Evolutionary conservation across 2,797 vertebrate genomes (phyloP).

Genomic region (Ctenopoma kingsleyae): DNA sequence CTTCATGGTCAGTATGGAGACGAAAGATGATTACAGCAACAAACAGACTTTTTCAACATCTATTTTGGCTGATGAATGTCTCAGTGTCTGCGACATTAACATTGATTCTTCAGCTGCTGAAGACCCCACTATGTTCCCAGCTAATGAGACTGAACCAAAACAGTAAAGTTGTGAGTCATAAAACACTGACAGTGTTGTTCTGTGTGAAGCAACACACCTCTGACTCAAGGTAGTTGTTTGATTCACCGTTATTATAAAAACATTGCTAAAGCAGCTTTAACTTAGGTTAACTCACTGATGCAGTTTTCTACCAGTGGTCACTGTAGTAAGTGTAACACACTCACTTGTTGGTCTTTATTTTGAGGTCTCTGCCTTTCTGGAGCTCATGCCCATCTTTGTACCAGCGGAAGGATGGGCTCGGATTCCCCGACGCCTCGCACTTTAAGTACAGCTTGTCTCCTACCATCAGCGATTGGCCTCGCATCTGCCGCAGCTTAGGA

Average conservation of each 20-base stretch:
- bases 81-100: too few relatives aligned
- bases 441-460: constrained; percentile 94
- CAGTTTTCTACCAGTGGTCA: too few relatives aligned
- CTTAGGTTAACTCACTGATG: background rate
- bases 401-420: constrained; percentile 95
- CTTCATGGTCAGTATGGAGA: background rate
- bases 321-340: constrained; percentile 59
- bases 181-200: too few relatives aligned
- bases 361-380: constrained; percentile 94
- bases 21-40: too few relatives aligned
- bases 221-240: too few relatives aligned
- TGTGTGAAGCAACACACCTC: background rate
- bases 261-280: background rate
- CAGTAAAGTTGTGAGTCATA: too few relatives aligned
- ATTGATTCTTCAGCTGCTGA: too few relatives aligned
- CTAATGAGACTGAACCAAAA: background rate
- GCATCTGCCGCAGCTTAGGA: constrained; percentile 93
- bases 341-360: constrained; percentile 96
- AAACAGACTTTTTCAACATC: too few relatives aligned
- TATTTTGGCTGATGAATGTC: too few relatives aligned
- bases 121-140: too few relatives aligned
- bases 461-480: constrained; percentile 89
- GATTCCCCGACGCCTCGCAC: constrained; percentile 94
- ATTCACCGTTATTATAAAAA: background rate
- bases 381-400: constrained; percentile 96